Percentiles rank a stretch among this genome's conserved stretches.
These are phyloP conservation scores for Picathartes gymnocephalus DNA, from an alignment of 2,113 vertebrate genomes.

Conservation along the genomic window DNA sequence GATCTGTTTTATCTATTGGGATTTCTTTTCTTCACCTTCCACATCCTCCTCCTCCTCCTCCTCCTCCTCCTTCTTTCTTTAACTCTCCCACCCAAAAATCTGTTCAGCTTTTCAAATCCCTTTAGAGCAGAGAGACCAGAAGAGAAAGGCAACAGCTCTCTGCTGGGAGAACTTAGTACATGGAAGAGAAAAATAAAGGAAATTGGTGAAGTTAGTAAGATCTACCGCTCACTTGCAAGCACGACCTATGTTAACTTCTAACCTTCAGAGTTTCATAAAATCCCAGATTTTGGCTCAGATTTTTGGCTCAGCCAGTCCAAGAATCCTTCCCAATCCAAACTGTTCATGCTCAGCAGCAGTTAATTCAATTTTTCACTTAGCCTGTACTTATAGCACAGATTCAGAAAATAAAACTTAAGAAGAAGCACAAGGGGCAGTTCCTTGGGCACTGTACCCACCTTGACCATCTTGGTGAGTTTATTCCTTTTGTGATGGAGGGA, in stretches of 20 bases:
- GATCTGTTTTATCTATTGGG: not conserved
- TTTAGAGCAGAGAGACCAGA: not conserved
- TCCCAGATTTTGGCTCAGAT: not conserved
- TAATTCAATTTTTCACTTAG: not conserved
- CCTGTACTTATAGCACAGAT: not conserved
- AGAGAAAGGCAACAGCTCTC: not conserved
- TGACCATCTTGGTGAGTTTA: constrained; percentile 42
- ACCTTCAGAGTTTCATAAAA: not conserved
- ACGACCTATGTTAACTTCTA: not conserved
- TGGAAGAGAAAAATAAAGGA: not conserved
- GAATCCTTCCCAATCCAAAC: not conserved
- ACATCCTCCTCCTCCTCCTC: not conserved
- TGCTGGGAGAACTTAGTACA: not conserved
- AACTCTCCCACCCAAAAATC: not conserved
- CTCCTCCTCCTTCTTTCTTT: not conserved
- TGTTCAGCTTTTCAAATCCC: not conserved
- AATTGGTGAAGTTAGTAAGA: not conserved
- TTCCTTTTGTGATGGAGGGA: not conserved
- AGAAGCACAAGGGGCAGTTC: not conserved
- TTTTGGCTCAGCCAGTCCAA: not conserved
- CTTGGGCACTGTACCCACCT: constrained; percentile 19
- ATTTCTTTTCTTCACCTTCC: not conserved
- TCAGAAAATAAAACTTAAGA: not conserved
- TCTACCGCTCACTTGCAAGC: not conserved
- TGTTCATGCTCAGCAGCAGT: not conserved